These are phyloP conservation scores for Phrynocephalus forsythii DNA, from an alignment of 2,797 vertebrate genomes.

Conservation along the genomic window DNA sequence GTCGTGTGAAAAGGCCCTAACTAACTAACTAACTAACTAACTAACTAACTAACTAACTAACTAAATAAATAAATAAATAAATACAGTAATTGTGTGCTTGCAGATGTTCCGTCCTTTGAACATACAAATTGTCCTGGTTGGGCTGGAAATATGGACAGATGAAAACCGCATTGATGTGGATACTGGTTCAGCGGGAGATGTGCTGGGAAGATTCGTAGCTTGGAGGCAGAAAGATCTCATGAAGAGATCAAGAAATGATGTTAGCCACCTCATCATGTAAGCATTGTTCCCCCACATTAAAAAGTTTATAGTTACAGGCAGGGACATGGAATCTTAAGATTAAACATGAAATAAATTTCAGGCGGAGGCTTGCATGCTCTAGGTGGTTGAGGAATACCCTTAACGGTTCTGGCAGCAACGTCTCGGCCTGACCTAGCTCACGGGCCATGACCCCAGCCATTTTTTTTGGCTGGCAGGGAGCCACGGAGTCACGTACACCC, in stretches of 20 bases:
- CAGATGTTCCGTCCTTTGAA: slow-evolving; percentile 81
- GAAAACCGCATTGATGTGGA: slow-evolving; percentile 81
- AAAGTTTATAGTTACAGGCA: background rate
- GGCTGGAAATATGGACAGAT: slow-evolving; percentile 83
- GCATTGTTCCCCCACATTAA: slow-evolving; percentile 50
- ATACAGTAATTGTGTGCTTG: background rate
- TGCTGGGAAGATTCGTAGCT: slow-evolving; percentile 80
- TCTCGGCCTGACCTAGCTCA: no score
- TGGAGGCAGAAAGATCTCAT: slow-evolving; percentile 79
- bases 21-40: no score
- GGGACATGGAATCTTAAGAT: background rate
- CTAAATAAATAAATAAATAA: no score
- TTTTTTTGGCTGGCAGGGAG: no score
- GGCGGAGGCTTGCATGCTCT: no score
- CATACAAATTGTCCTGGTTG: slow-evolving; percentile 85
- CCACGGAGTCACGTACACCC: no score
- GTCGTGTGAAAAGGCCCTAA: no score
- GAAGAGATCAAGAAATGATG: slow-evolving; percentile 79
- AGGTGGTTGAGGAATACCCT: no score
- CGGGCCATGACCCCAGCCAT: no score
- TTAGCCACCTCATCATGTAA: slow-evolving; percentile 88
- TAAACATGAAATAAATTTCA: background rate
- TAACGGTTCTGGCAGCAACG: no score
- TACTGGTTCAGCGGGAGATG: slow-evolving; percentile 72
- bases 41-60: no score